Evolutionary conservation across 2,888 invertebrate species (phyloP).

Genomic region (Koerneria pararmatus): DNA sequence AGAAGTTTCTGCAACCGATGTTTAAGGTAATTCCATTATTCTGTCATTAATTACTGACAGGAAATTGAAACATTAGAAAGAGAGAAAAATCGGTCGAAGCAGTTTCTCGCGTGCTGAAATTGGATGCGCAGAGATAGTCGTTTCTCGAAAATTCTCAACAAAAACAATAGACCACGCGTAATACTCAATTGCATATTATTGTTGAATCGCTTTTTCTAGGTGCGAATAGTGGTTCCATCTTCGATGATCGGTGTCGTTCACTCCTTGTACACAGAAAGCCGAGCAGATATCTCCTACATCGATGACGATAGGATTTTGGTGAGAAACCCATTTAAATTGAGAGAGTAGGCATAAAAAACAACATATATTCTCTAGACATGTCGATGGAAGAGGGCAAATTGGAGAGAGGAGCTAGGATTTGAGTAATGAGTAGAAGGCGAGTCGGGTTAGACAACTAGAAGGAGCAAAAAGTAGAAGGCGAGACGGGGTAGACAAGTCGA

Average conservation of each 20-base stretch:
- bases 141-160: not conserved
- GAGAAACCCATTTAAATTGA: not conserved
- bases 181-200: not conserved
- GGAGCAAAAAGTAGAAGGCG: too few relatives aligned
- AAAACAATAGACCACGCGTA: not conserved
- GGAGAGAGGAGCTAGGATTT: too few relatives aligned
- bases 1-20: constrained; percentile 53
- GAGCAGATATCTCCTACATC: constrained; percentile 51
- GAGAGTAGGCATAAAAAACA: not conserved
- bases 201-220: constrained; percentile 18
- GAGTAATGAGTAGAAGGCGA: too few relatives aligned
- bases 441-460: too few relatives aligned
- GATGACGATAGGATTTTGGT: constrained; percentile 76
- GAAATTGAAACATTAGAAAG: not conserved
- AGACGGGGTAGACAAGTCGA: too few relatives aligned
- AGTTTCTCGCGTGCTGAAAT: too few relatives aligned
- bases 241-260: constrained; percentile 51
- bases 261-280: constrained; percentile 44
- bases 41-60: not conserved
- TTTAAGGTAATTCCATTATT: constrained; percentile 43
- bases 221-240: constrained; percentile 49
- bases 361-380: too few relatives aligned
- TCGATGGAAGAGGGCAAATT: too few relatives aligned
- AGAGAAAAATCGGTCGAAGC: too few relatives aligned
- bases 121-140: too few relatives aligned